Conservation (phyloP, 2,113 vertebrate species). For the Podocnemis expansa region DNA sequence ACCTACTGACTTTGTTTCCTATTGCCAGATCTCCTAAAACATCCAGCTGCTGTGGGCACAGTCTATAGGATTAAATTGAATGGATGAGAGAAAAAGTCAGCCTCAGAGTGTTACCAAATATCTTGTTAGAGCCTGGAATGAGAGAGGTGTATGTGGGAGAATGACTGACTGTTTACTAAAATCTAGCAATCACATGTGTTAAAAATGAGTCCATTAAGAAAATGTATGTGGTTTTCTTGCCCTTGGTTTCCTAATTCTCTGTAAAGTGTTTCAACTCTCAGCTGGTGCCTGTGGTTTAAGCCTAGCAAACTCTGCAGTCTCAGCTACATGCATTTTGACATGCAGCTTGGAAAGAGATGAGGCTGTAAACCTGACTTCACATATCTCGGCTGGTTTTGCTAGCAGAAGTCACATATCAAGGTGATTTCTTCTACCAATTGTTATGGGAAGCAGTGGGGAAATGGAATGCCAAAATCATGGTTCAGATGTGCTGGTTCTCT, state of each 20-base stretch:
- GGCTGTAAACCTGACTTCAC: not conserved
- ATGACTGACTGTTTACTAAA: not conserved
- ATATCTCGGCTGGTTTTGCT: not conserved
- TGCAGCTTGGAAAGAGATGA: not conserved
- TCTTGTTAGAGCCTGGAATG: not conserved
- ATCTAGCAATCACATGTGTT: not conserved
- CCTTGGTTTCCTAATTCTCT: not conserved
- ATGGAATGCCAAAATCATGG: not conserved
- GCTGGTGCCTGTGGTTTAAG: not conserved
- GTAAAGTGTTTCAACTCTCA: not conserved
- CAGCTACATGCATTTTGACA: not conserved
- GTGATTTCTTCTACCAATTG: accelerated
- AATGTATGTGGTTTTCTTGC: not conserved
- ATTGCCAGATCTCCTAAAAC: not conserved
- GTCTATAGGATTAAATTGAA: not conserved
- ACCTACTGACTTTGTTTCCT: not conserved
- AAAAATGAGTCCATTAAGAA: not conserved
- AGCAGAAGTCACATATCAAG: not conserved
- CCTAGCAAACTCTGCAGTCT: not conserved
- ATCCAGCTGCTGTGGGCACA: not conserved
- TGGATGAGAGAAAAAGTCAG: not conserved
- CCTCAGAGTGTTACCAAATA: not conserved
- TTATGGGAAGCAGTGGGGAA: not conserved
- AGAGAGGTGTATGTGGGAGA: not conserved
- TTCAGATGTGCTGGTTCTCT: not conserved